Percentiles rank a stretch among this genome's conserved stretches.
phyloP scores from a whole-genome alignment of 2,113 vertebrate species.

The Stegastes partitus region DNA sequence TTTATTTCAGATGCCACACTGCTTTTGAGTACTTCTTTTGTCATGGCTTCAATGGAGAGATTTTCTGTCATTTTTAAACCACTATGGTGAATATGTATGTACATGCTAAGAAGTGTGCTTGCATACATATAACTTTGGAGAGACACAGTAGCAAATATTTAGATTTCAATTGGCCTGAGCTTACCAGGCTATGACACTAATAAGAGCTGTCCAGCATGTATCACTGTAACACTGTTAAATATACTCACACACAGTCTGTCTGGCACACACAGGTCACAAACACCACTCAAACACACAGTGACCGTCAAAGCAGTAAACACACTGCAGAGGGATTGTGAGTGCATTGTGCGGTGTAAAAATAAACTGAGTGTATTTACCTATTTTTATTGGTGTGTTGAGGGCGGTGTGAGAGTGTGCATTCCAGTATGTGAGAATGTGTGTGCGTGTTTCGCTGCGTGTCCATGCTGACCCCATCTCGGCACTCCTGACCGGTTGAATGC shows the following conservation, averaged over 20 bases:
- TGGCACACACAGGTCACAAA: constrained; percentile 26
- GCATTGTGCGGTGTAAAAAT: constrained; percentile 11
- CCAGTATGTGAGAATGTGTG: constrained; percentile 19
- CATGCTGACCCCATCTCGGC: constrained; percentile 83
- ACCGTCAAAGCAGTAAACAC: constrained; percentile 41
- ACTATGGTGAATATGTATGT: background rate
- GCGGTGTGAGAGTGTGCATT: constrained; percentile 82
- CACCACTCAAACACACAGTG: constrained; percentile 29
- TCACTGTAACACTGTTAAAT: constrained; percentile 31
- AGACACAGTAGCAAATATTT: background rate
- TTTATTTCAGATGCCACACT: background rate
- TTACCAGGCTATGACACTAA: constrained; percentile 31
- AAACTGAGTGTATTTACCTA: constrained; percentile 43
- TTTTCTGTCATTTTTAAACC: background rate
- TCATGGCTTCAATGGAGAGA: background rate
- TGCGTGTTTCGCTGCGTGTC: constrained; percentile 53
- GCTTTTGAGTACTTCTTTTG: background rate
- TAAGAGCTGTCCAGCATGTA: constrained; percentile 9
- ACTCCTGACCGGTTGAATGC: constrained; percentile 95
- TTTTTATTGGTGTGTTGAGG: constrained; percentile 62
- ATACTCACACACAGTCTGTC: background rate
- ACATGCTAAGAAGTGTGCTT: background rate
- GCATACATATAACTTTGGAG: background rate
- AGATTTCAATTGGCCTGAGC: background rate
- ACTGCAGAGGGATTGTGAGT: constrained; percentile 42